Percentiles rank a stretch among this genome's conserved stretches.
phyloP scores from a whole-genome alignment of 1,140 invertebrate genomes.

The Dreissena polymorpha region DNA sequence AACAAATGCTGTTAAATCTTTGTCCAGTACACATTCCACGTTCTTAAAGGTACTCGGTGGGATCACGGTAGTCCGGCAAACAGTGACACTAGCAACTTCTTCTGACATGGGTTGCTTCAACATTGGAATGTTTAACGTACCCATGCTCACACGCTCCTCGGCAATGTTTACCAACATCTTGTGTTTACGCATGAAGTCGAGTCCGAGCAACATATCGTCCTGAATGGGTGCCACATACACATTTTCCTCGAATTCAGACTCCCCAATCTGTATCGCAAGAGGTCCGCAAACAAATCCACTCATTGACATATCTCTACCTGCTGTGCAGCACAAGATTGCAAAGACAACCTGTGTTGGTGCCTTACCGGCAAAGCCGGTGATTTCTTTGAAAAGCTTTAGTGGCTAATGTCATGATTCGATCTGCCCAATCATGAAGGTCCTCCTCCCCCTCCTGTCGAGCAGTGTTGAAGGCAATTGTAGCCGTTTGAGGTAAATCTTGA shows the following conservation, averaged over 20 bases:
- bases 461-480: too few relatives aligned
- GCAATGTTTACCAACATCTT: background rate
- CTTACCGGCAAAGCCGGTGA: too few relatives aligned
- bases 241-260: background rate
- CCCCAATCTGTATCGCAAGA: background rate
- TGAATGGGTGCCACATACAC: constrained; percentile 12
- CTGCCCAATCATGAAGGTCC: too few relatives aligned
- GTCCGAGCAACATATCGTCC: constrained; percentile 21
- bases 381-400: too few relatives aligned
- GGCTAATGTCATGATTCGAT: too few relatives aligned
- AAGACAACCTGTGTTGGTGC: too few relatives aligned
- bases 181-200: background rate
- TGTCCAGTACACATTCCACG: background rate
- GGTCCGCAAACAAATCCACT: constrained; percentile 18
- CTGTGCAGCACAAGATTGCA: too few relatives aligned
- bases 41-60: background rate
- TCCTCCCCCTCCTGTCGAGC: too few relatives aligned
- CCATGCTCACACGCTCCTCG: background rate
- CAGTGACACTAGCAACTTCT: background rate
- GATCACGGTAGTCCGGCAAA: background rate
- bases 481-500: too few relatives aligned
- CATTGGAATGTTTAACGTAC: background rate
- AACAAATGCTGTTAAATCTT: background rate
- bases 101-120: background rate
- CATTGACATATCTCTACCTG: constrained; percentile 2